A percentile compares a stretch with the other conserved stretches of the same genome.
Conservation (phyloP, 2,113 vertebrate genomes). For the Halichoerus grypus region DNA sequence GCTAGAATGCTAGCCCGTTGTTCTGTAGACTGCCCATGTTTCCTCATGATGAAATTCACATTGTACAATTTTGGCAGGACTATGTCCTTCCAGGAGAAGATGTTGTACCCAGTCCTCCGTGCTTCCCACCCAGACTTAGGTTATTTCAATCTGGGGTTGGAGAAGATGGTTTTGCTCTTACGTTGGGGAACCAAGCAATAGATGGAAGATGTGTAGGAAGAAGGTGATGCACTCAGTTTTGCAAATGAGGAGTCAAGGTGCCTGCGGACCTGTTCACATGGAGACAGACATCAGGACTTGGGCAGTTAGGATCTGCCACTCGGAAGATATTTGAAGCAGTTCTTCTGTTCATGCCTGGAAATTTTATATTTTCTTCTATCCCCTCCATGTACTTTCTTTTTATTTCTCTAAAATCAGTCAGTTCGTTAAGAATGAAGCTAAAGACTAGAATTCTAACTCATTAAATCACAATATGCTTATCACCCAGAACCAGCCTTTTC, state of each 20-base stretch:
- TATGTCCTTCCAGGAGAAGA: background rate
- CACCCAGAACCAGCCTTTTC: background rate
- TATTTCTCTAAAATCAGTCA: conserved; percentile 39
- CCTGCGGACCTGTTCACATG: background rate
- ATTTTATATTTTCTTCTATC: background rate
- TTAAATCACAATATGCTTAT: background rate
- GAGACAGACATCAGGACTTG: background rate
- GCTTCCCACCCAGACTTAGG: background rate
- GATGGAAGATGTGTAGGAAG: background rate
- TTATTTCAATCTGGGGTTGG: background rate
- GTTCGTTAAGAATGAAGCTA: conserved; percentile 17
- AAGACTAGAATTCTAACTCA: background rate
- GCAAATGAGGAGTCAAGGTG: background rate
- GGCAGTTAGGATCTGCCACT: background rate
- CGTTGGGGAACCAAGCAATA: background rate
- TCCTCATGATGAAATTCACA: background rate
- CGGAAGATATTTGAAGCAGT: background rate
- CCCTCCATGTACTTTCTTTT: background rate
- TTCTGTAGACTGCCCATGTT: background rate
- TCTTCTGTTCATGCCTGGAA: background rate
- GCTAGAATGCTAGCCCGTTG: background rate
- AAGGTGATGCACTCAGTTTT: background rate
- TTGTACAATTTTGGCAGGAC: background rate
- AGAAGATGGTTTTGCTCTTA: background rate
- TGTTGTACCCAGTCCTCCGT: background rate